phyloP scores from a whole-genome alignment of 1,140 invertebrate genomes.

The Heliconius hermathena region DNA sequence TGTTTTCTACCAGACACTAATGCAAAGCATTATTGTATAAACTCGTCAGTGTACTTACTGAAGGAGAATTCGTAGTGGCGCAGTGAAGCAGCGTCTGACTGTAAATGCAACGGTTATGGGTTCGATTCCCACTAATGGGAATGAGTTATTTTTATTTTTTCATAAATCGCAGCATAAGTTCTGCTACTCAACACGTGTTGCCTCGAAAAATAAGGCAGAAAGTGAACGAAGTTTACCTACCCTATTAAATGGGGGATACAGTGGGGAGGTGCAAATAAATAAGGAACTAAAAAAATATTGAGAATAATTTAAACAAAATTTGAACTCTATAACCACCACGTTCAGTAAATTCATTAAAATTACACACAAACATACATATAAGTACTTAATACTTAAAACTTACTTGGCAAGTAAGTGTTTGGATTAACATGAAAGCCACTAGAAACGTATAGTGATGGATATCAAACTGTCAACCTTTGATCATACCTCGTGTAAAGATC shows the following conservation, averaged over 20 bases:
- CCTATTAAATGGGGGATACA: background rate
- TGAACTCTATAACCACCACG: too few relatives aligned
- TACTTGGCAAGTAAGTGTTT: background rate
- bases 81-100: too few relatives aligned
- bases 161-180: background rate
- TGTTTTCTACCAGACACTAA: background rate
- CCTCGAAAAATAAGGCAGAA: too few relatives aligned
- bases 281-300: background rate
- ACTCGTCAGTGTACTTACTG: too few relatives aligned
- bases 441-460: background rate
- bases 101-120: too few relatives aligned
- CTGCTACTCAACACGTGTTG: background rate
- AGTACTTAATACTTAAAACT: constrained; percentile 3
- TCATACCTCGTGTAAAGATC: background rate
- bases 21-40: background rate
- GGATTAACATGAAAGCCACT: background rate
- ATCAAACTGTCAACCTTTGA: background rate
- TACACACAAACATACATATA: background rate
- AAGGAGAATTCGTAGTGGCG: too few relatives aligned
- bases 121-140: too few relatives aligned
- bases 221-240: background rate
- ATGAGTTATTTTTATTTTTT: background rate
- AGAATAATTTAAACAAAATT: too few relatives aligned
- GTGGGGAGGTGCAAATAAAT: too few relatives aligned
- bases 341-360: too few relatives aligned